Evolutionary conservation across 2,113 vertebrate genomes (phyloP).

Genomic region (Ornithorhynchus anatinus): DNA sequence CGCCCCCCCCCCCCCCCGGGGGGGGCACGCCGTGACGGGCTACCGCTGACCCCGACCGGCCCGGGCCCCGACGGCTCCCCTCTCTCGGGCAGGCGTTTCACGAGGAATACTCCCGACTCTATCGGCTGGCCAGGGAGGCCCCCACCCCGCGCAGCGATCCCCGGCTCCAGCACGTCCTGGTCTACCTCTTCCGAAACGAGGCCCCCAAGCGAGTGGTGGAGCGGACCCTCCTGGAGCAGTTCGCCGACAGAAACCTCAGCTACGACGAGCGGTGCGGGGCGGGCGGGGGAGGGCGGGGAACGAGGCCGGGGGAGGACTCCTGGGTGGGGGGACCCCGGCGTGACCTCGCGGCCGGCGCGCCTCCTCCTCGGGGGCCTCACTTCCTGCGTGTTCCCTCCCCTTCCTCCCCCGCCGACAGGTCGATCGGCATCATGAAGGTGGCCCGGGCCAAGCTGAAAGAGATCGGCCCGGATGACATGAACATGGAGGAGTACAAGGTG

Average conservation of each 20-base stretch:
- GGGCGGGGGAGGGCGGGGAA: background rate
- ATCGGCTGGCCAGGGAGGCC: constrained; percentile 84
- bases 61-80: rapidly evolving
- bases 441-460: constrained; percentile 88
- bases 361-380: rapidly evolving
- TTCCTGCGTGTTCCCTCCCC: background rate
- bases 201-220: constrained; percentile 90
- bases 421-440: constrained; percentile 95
- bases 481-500: constrained; percentile 96
- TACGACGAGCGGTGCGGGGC: constrained; percentile 87
- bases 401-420: constrained; percentile 68
- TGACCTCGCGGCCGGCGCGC: rapidly evolving
- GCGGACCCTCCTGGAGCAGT: constrained; percentile 92
- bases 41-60: too few relatives aligned
- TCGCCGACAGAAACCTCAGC: constrained; percentile 93
- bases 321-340: rapidly evolving
- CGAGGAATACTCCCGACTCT: constrained; percentile 90
- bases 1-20: too few relatives aligned
- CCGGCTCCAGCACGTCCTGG: constrained; percentile 88
- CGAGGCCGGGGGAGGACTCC: rapidly evolving
- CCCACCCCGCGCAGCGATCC: constrained; percentile 82
- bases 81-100: constrained; percentile 83
- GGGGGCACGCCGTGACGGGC: too few relatives aligned
- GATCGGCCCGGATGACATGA: constrained; percentile 91
- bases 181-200: constrained; percentile 93